These are phyloP conservation scores for Schizopygopsis malacanthus DNA, from an alignment of 2,797 vertebrate genomes.

Conservation along the genomic window DNA sequence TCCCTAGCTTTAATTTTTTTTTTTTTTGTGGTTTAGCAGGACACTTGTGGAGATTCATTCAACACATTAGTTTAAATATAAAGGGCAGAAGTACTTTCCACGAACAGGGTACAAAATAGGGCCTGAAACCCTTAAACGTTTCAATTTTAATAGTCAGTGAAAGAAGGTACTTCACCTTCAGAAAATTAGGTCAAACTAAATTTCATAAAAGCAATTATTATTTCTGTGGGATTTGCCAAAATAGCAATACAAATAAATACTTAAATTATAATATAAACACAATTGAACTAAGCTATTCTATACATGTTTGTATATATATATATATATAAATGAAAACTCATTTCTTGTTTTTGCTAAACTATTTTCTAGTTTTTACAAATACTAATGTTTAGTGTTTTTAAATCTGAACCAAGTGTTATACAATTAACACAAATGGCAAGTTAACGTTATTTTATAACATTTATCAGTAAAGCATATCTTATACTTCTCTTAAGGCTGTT, in stretches of 20 bases:
- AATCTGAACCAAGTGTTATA: conserved; percentile 5
- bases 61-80: neutral
- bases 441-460: neutral
- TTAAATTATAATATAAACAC: neutral
- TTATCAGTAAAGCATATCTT: conserved; percentile 5
- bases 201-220: neutral
- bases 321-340: neutral
- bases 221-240: neutral
- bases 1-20: neutral
- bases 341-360: neutral
- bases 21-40: neutral
- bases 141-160: neutral
- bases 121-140: neutral
- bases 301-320: too few species aligned
- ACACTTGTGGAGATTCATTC: neutral
- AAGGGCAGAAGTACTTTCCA: neutral
- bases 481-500: conserved; percentile 22
- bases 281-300: neutral
- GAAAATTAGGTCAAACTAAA: neutral
- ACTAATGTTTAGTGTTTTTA: neutral
- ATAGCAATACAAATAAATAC: neutral
- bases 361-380: neutral
- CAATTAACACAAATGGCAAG: neutral
- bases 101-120: neutral
- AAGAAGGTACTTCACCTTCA: neutral